Conservation (phyloP, 1,140 invertebrate genomes). For the Penaeus vannamei region DNA sequence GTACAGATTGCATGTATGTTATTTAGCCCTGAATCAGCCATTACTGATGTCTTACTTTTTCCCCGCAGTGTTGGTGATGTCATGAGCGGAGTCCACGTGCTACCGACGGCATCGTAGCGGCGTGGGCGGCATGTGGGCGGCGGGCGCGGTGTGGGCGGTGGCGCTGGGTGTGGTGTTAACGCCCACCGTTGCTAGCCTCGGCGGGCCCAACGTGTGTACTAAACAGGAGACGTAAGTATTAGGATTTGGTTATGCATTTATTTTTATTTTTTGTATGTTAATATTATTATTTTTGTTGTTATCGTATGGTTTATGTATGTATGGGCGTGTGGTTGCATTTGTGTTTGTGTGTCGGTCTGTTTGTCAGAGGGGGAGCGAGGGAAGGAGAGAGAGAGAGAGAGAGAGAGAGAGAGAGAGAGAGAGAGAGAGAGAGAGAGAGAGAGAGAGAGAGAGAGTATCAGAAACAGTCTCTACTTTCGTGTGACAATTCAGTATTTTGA, state of each 20-base stretch:
- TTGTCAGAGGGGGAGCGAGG: background rate
- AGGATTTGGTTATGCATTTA: background rate
- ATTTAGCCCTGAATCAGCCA: background rate
- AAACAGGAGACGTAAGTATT: conserved; percentile 75
- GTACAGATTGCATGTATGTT: no score
- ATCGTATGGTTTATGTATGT: background rate
- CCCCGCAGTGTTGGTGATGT: conserved; percentile 15
- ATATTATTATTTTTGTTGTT: background rate
- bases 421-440: no score
- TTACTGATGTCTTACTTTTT: background rate
- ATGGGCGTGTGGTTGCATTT: background rate
- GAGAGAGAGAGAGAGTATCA: no score
- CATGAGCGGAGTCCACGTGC: conserved; percentile 11
- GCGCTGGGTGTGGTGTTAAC: conserved; percentile 36
- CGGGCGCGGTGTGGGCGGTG: conserved; percentile 45
- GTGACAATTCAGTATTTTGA: no score
- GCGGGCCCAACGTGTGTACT: conserved; percentile 76
- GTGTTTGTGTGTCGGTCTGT: background rate
- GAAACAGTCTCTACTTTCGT: no score
- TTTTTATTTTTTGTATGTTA: background rate
- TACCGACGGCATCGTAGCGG: background rate
- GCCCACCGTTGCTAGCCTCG: conserved; percentile 67
- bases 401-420: background rate
- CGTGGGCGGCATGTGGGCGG: conserved; percentile 28
- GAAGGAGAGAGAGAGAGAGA: background rate